Percentiles rank a stretch among this genome's conserved stretches.
These are phyloP conservation scores for Zeuzera pyrina DNA, from an alignment of 2,888 invertebrate genomes.

Conservation along the genomic window DNA sequence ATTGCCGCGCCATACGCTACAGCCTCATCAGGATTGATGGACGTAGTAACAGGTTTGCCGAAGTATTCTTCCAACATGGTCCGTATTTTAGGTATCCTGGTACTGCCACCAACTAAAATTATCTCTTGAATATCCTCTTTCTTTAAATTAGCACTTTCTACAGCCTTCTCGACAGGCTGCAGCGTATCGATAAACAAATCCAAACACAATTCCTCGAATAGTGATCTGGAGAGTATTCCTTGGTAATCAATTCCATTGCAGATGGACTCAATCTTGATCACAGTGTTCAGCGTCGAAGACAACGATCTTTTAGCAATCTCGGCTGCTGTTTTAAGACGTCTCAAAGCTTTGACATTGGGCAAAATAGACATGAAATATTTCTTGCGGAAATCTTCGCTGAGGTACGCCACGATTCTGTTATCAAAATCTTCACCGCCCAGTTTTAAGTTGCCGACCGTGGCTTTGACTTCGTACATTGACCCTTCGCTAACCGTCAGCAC, in stretches of 20 bases:
- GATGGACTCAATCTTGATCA: conserved; percentile 33
- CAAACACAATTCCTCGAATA: conserved; percentile 50
- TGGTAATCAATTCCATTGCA: conserved; percentile 38
- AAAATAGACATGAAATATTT: conserved; percentile 30
- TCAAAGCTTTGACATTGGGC: conserved; percentile 24
- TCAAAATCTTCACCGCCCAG: conserved; percentile 57
- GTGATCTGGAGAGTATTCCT: conserved; percentile 29
- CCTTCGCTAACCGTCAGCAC: conserved; percentile 33
- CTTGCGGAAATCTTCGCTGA: conserved; percentile 44
- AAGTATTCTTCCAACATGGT: conserved; percentile 36
- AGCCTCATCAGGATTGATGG: conserved; percentile 50
- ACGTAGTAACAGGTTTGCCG: conserved; percentile 26
- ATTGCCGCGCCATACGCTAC: conserved; percentile 52
- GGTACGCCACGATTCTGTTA: conserved; percentile 41
- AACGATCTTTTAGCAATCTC: conserved; percentile 39
- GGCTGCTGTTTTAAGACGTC: conserved; percentile 37
- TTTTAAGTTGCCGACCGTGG: conserved; percentile 38
- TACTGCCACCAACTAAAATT: conserved; percentile 46
- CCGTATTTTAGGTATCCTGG: conserved; percentile 47
- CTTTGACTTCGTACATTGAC: conserved; percentile 39
- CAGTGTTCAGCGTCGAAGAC: conserved; percentile 33
- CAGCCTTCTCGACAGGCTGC: conserved; percentile 28
- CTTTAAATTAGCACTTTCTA: conserved; percentile 32
- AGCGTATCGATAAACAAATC: conserved; percentile 46
- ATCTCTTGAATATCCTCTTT: conserved; percentile 37